These are phyloP conservation scores for Dioctria linearis DNA, from an alignment of 2,888 invertebrate genomes.

Conservation along the genomic window DNA sequence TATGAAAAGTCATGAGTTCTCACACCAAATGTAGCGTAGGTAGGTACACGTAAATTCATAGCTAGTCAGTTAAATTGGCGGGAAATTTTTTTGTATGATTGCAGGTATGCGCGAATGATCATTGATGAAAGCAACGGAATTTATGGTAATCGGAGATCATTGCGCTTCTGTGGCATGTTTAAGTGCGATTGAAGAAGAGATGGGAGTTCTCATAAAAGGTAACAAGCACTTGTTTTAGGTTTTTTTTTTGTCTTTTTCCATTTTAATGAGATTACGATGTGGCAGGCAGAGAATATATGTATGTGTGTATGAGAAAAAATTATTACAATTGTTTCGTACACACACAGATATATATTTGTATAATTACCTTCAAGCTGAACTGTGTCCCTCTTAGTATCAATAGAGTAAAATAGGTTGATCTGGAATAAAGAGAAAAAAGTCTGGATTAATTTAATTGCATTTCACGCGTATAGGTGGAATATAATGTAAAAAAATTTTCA, in stretches of 20 bases:
- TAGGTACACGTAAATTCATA: not conserved
- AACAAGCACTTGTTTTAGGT: not conserved
- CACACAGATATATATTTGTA: not conserved
- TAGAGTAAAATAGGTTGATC: not conserved
- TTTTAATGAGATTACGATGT: no score
- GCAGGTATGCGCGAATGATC: slow-evolving; percentile 16
- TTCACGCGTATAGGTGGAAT: not conserved
- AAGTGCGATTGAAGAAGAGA: no score
- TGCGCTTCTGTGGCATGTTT: slow-evolving; percentile 21
- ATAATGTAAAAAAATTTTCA: no score
- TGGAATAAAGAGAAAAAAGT: slow-evolving; percentile 3
- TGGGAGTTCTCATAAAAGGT: not conserved
- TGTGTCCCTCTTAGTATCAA: no score
- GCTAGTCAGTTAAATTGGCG: not conserved
- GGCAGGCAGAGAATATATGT: no score
- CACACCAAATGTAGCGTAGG: not conserved
- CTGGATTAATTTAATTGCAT: slow-evolving; percentile 2
- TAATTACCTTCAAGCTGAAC: not conserved
- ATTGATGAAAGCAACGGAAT: slow-evolving; percentile 35
- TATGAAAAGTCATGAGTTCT: not conserved
- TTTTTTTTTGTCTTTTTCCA: not conserved
- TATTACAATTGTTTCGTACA: no score
- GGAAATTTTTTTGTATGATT: slow-evolving; percentile 20
- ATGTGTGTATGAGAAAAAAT: no score
- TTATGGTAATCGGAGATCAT: slow-evolving; percentile 37